Base-by-base conservation (phyloP, 1,140 invertebrate genomes). In the Apis cerana region DNA sequence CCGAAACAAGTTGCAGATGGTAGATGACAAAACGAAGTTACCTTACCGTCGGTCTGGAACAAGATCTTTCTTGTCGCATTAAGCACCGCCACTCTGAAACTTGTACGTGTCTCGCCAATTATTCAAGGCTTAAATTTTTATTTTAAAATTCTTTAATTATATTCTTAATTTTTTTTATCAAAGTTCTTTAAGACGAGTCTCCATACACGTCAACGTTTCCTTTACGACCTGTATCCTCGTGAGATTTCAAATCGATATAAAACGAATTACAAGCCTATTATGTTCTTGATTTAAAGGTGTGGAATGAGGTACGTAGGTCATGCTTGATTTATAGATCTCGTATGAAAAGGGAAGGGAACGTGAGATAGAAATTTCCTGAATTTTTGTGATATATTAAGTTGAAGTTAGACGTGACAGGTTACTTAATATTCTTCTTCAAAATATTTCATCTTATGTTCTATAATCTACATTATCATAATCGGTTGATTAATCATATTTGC, bases 81-180 rank as follows among this genome's bases (percentile, higher is more conserved):
- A 76, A 80, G 56, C 74, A 74, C 76, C 13, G 52, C 64, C 75
- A 67, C 56, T 78, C 52, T 23, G 58, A 78, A 82, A 83, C 74
- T 68, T 68, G 71, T 33, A 56, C 65, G 27, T 58, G 54, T 56
- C 67, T 56, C 52, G n/a, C n/a, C 65, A 48, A 12, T 72, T 56
- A 50, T 23, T 48, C 33, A 43, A 43, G 33, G 5, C 33, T 43
- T 43, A 43, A 43, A 43, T 43, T 43, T 43, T 43, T 43, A 43
- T 43, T 43, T 43, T 43, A 43, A 43, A 43, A 2, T 43, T 43
- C 33, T 7, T 7, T 7, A 43, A 43, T 43, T 43, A 43, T 43
- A 4, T 43, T 7, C 33, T 43, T 43, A 43, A 43, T 43, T 43
- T 43, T 43, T 43, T 5, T 43, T 43, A 43, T 43, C 33, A 5